Evolutionary conservation across 2,113 vertebrate species (phyloP).

Genomic region (Phylloscopus trochiloides): DNA sequence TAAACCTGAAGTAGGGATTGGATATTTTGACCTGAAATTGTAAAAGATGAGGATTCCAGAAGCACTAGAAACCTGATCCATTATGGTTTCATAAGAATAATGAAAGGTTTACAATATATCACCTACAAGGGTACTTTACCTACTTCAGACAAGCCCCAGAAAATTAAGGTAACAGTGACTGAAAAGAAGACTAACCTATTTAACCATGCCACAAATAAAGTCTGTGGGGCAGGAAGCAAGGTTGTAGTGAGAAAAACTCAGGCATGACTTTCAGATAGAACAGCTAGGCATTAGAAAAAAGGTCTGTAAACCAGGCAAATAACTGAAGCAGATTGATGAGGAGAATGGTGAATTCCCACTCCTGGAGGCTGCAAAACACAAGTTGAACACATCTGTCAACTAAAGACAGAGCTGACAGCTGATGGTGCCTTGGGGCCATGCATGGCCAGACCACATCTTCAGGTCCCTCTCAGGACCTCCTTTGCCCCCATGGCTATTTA

Average conservation of each 20-base stretch:
- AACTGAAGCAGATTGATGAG: background rate
- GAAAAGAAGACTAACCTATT: background rate
- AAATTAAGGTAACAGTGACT: background rate
- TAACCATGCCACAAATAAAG: background rate
- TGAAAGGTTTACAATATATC: background rate
- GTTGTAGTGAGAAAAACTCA: background rate
- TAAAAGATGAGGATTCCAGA: background rate
- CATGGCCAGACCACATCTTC: background rate
- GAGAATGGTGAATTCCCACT: background rate
- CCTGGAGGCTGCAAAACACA: background rate
- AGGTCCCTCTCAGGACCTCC: background rate
- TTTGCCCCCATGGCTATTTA: background rate
- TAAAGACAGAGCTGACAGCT: background rate
- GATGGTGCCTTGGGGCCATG: background rate
- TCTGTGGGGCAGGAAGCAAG: background rate
- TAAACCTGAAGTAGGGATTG: background rate
- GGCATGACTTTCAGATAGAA: background rate
- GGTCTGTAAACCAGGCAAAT: background rate
- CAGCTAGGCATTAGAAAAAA: background rate
- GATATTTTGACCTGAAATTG: background rate
- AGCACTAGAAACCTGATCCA: background rate
- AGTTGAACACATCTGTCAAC: background rate
- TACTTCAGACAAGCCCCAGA: background rate
- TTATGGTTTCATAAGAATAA: background rate
- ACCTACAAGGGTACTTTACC: background rate